A percentile compares a stretch with the other conserved stretches of the same genome.
Evolutionary conservation across 2,888 invertebrate genomes (phyloP).

Genomic region (Sarcophaga subvicina): DNA sequence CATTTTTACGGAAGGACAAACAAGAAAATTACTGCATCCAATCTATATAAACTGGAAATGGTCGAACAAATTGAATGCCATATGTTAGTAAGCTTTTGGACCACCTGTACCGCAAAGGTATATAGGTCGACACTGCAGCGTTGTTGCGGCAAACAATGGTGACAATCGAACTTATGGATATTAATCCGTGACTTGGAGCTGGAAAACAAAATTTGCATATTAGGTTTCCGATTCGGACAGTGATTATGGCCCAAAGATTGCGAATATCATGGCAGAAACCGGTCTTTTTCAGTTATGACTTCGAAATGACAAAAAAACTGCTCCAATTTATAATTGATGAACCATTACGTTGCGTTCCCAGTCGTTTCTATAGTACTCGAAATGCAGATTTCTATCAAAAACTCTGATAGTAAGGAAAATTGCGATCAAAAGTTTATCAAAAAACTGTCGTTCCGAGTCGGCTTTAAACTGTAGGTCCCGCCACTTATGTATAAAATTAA

Average conservation of each 20-base stretch:
- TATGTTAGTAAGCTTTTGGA: slow-evolving; percentile 27
- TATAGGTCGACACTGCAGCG: slow-evolving; percentile 14
- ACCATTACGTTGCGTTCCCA: slow-evolving; percentile 4
- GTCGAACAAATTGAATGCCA: neutral
- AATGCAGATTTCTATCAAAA: slow-evolving; percentile 1
- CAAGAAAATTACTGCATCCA: no score
- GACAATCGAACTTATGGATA: neutral
- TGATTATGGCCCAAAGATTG: slow-evolving; percentile 42
- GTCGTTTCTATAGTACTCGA: slow-evolving; percentile 43
- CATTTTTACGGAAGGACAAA: no score
- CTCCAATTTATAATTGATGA: slow-evolving; percentile 14
- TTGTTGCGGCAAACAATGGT: slow-evolving; percentile 34
- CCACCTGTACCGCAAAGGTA: slow-evolving; percentile 45
- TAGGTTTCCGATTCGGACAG: slow-evolving; percentile 41
- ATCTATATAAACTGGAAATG: no score
- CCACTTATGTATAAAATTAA: no score
- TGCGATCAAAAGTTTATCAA: no score
- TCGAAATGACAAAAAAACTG: slow-evolving; percentile 14
- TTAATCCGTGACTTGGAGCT: neutral
- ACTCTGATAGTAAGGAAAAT: no score
- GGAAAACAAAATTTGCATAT: slow-evolving; percentile 48
- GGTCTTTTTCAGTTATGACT: slow-evolving; percentile 36
- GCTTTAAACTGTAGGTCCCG: no score
- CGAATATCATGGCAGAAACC: slow-evolving; percentile 53
- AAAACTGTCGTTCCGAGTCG: no score